Percentiles rank a stretch among this genome's conserved stretches.
These are phyloP conservation scores for Boloria euphrosyne DNA, from an alignment of 2,888 invertebrate species.

Conservation along the genomic window DNA sequence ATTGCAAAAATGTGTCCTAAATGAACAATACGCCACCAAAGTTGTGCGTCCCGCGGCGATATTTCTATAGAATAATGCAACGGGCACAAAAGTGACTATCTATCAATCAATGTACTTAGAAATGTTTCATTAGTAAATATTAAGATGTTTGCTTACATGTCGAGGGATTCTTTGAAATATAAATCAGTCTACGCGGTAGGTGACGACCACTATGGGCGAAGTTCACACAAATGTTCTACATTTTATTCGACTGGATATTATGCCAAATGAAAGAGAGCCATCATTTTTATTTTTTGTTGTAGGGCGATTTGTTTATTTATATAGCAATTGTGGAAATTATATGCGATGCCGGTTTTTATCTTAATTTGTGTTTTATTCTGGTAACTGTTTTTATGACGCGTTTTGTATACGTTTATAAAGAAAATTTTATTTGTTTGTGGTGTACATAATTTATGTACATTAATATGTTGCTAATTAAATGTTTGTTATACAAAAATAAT, in stretches of 20 bases:
- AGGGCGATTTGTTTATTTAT: conserved; percentile 3
- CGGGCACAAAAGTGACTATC: conserved; percentile 69
- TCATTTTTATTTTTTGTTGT: background rate
- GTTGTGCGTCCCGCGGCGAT: conserved; percentile 72
- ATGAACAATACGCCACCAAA: conserved; percentile 78
- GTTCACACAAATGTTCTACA: conserved; percentile 47
- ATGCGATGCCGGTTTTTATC: too few relatives aligned
- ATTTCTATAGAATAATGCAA: conserved; percentile 77
- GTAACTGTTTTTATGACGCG: too few relatives aligned
- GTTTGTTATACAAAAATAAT: too few relatives aligned
- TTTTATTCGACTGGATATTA: background rate
- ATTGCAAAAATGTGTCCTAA: conserved; percentile 60
- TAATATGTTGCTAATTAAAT: too few relatives aligned
- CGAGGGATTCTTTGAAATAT: conserved; percentile 73
- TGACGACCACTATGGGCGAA: conserved; percentile 63
- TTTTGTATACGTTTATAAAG: too few relatives aligned
- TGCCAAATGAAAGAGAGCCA: background rate
- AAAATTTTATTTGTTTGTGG: too few relatives aligned
- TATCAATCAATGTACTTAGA: conserved; percentile 80
- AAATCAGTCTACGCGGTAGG: conserved; percentile 55
- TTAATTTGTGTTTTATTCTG: too few relatives aligned
- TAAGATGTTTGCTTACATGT: conserved; percentile 82
- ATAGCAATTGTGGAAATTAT: background rate
- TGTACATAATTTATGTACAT: too few relatives aligned
- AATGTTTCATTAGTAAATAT: conserved; percentile 82